These are phyloP conservation scores for Leucoraja erinaceus DNA, from an alignment of 2,113 vertebrate species.

Conservation along the genomic window DNA sequence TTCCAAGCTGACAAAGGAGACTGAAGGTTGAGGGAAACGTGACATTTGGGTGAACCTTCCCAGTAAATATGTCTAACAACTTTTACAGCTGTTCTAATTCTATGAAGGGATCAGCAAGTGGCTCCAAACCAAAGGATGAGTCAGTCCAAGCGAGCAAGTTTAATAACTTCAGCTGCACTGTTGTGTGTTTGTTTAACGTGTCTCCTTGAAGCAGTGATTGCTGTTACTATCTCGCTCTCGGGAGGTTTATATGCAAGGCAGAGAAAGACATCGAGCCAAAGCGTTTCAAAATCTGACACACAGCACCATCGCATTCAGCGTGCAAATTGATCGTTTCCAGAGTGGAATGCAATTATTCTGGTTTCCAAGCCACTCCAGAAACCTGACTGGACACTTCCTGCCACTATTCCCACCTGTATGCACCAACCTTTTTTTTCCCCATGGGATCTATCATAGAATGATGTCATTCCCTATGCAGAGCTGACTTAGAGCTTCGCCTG, in stretches of 20 bases:
- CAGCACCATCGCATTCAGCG: too few relatives aligned
- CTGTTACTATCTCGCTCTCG: background rate
- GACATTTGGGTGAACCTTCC: constrained; percentile 18
- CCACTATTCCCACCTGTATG: too few relatives aligned
- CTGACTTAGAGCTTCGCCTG: too few relatives aligned
- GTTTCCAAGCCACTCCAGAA: too few relatives aligned
- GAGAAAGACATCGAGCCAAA: background rate
- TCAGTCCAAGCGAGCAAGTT: background rate
- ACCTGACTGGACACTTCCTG: too few relatives aligned
- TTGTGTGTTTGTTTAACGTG: constrained; percentile 13
- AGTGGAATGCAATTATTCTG: too few relatives aligned
- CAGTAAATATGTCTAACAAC: constrained; percentile 25
- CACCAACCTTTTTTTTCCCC: too few relatives aligned
- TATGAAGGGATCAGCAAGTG: constrained; percentile 19
- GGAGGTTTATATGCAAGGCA: background rate
- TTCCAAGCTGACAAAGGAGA: background rate
- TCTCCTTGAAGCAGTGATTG: background rate
- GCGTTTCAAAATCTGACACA: too few relatives aligned
- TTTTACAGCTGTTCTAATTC: constrained; percentile 7
- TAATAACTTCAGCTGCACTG: background rate
- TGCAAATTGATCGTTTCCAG: too few relatives aligned
- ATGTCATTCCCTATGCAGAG: too few relatives aligned
- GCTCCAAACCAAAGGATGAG: constrained; percentile 14
- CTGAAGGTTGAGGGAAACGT: constrained; percentile 27
- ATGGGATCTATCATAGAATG: too few relatives aligned